A percentile compares a stretch with the other conserved stretches of the same genome.
Evolutionary conservation across 2,113 vertebrate species (phyloP).

Genomic region (Ovibos moschatus): DNA sequence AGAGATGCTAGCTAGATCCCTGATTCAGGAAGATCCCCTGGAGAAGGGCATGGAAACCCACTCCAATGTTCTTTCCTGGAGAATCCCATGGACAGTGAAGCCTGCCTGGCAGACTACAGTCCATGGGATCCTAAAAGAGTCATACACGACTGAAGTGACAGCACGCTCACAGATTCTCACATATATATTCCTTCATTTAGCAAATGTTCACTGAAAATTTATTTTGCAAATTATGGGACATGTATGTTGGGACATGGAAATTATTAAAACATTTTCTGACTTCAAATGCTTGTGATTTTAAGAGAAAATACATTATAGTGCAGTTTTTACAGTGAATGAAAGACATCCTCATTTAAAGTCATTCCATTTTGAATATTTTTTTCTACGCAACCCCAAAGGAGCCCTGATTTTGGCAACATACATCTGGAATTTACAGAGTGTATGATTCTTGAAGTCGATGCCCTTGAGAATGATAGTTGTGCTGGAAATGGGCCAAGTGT

Average conservation of each 20-base stretch:
- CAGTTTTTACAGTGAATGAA: background rate
- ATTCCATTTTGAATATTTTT: background rate
- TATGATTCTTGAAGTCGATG: fast-evolving
- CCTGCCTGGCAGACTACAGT: background rate
- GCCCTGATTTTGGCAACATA: background rate
- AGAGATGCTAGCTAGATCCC: background rate
- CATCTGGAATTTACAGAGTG: background rate
- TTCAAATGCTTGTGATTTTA: background rate
- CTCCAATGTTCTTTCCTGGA: background rate
- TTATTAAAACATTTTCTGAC: background rate
- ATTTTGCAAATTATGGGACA: background rate
- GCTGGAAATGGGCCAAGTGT: background rate
- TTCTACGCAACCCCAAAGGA: background rate
- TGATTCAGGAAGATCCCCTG: background rate
- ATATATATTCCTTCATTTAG: background rate
- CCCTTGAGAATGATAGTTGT: no score
- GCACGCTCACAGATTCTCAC: background rate
- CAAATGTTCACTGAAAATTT: background rate
- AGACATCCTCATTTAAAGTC: background rate
- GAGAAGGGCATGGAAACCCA: background rate
- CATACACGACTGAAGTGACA: background rate
- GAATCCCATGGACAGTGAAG: background rate
- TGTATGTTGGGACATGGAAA: background rate
- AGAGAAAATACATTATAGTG: background rate
- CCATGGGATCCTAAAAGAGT: background rate